These are phyloP conservation scores for Cygnus atratus DNA, from an alignment of 2,113 vertebrate species.

Conservation along the genomic window DNA sequence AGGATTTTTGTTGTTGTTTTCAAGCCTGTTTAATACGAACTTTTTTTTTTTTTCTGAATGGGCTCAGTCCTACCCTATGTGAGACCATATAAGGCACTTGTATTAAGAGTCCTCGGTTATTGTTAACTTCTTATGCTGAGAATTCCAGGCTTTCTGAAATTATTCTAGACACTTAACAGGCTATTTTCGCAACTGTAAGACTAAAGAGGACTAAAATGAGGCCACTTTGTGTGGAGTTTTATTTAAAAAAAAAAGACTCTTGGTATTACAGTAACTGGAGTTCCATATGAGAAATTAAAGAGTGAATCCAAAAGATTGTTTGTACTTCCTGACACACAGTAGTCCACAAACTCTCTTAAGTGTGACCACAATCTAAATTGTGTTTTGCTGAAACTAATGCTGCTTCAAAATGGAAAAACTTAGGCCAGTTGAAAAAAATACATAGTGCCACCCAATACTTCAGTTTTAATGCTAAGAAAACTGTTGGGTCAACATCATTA, in stretches of 20 bases:
- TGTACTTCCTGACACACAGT: not conserved
- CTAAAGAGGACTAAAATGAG: constrained; percentile 14
- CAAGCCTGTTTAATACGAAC: not conserved
- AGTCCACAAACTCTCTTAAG: not conserved
- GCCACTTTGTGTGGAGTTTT: not conserved
- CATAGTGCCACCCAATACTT: not conserved
- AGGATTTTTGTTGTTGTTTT: not conserved
- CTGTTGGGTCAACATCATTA: not conserved
- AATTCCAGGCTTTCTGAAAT: not conserved
- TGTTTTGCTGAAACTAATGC: not conserved
- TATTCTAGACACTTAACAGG: constrained; percentile 1
- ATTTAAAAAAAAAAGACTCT: not conserved
- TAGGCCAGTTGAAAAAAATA: not conserved
- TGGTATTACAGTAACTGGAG: constrained; percentile 11
- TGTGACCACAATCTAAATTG: not conserved
- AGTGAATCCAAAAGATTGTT: not conserved
- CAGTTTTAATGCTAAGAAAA: not conserved
- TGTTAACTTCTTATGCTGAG: not conserved
- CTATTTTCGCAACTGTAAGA: not conserved
- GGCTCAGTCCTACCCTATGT: not conserved
- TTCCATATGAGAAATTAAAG: not conserved
- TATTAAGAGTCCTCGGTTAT: not conserved
- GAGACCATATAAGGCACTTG: not conserved
- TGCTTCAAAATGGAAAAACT: not conserved
- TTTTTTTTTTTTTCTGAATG: not conserved